phyloP scores from a whole-genome alignment of 2,888 invertebrate genomes.

The Eupeodes latifasciatus region DNA sequence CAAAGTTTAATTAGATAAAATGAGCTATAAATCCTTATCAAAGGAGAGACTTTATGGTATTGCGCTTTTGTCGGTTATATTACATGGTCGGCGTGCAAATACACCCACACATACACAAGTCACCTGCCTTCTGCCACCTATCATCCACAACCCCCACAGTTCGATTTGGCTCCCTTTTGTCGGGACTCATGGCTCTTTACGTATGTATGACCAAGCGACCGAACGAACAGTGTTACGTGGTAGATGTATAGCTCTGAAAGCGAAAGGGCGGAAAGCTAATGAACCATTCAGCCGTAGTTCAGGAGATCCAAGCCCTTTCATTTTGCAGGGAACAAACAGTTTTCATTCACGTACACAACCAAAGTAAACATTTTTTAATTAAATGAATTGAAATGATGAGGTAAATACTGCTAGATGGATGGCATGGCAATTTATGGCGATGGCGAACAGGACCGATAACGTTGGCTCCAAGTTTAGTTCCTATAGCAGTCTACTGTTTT shows the following conservation, averaged over 20 bases:
- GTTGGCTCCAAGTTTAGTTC: conserved; percentile 40
- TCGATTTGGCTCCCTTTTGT: conserved; percentile 32
- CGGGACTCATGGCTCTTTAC: conserved; percentile 16
- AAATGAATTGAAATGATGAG: conserved; percentile 74
- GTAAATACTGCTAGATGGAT: conserved; percentile 67
- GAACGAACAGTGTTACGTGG: neutral
- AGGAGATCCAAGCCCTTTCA: conserved; percentile 36
- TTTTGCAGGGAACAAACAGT: conserved; percentile 45
- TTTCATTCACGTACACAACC: conserved; percentile 69
- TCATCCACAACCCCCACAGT: no score
- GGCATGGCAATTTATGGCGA: conserved; percentile 50
- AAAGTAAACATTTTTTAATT: conserved; percentile 73
- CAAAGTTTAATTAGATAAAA: conserved; percentile 74
- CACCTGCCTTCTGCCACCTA: no score
- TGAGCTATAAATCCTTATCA: conserved; percentile 75
- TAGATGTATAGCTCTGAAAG: neutral
- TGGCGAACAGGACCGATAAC: conserved; percentile 32
- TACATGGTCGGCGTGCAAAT: conserved; percentile 55
- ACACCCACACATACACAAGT: conserved; percentile 13
- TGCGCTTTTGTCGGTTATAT: conserved; percentile 71
- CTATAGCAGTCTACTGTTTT: conserved; percentile 7
- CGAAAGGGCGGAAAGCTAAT: conserved; percentile 54
- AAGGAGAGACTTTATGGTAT: conserved; percentile 66
- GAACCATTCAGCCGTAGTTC: conserved; percentile 50
- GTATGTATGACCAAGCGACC: no score